Base-by-base conservation (phyloP, 2,888 invertebrate genomes). In the Acheta domesticus region DNA sequence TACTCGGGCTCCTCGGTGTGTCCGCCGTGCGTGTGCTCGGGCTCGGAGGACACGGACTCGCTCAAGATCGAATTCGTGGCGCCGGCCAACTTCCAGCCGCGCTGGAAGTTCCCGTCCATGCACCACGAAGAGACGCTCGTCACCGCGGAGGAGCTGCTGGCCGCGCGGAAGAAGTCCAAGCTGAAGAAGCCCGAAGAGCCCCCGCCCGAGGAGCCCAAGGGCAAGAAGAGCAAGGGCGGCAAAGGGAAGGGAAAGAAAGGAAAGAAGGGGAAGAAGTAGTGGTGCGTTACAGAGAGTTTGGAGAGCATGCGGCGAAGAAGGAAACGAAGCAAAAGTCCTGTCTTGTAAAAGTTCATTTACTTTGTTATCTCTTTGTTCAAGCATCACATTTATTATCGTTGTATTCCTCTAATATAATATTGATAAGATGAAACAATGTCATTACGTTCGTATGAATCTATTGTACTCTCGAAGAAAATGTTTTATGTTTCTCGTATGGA, bases 231-330 rank as follows among this genome's bases (percentile, higher is more conserved):
- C 23, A 75, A 75, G 20, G 75, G 16, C 11, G 62, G 62, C 12
- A 62, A 62, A n/a, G n/a, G 14, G 62, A 62, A 62, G 48, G 20
- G 20, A 11, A 48, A 75, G 48, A 48, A 75, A 75, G 75, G 48
- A 20, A 48, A 75, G 75, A 75, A 75, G 75, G 20, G 20, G 20
- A 75, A 75, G 75, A 75, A 75, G n/a, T 19, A 62, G 62, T 11
- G 0, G 8, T 12, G 36, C 36, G 36, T 36, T 36, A 5, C 8
- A 36, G 8, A 8, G 36, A 36, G 23, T 23, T 23, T 2, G 23
- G 23, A 23, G 23, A 23, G 23, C 23, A 23, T 3, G 23, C 2
- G 36, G 36, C 36, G 36, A 8, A 36, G 36, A 36, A 36, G 36
- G 36, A 36, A 8, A 36, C 36, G 36, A 36, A 8, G 36, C 36